Base-by-base conservation (phyloP, 2,888 invertebrate genomes). In the Achlya flavicornis region DNA sequence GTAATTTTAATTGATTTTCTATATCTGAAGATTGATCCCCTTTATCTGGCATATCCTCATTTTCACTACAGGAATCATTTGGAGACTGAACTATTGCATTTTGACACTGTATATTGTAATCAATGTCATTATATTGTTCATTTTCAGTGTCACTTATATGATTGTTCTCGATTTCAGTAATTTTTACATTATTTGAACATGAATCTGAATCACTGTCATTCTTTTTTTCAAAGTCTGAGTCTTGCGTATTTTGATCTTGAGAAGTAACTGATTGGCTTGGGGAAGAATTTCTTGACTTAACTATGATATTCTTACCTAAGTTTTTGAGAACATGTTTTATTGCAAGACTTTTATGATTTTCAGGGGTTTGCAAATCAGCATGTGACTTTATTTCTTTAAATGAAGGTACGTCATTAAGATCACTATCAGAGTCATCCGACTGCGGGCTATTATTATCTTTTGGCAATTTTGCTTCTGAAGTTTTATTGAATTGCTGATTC, bases 221-320 rank as follows among this genome's bases (percentile, higher is more conserved):
- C 61, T 79, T 68, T 46, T 65, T 64, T 35, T 73, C 72, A 64
- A 70, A 63, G 66, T 75, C 72, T 7, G 65, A 72, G 63, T 82
- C 74, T 67, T 77, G 74, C 62, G 73, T 70, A 63, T 78, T 71
- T 35, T 76, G 64, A 58, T 80, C 78, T 64, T 78, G 73, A 41
- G 72, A 69, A 63, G 70, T 72, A 12, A 66, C 8, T 38, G 74
- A 70, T 35, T 72, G 71, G 73, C 66, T 83, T 35, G 85, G 82
- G 14, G 87, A 83, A 32, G 83, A 75, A 69, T 83, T 89, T 64
- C 79, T 79, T 5, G 91, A 84, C 75, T 90, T 92, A 1, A 92
- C 78, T 59, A 88, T 90, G 48, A 92, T 86, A 72, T 90, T 84
- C 77, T 85, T 87, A 67, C 90, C 75, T 70, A 92, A 80, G 71